Percentiles rank a stretch among this genome's conserved stretches.
These are phyloP conservation scores for Desmophyllum pertusum DNA, from an alignment of 92 coral and sea anemone genomes.

Conservation along the genomic window DNA sequence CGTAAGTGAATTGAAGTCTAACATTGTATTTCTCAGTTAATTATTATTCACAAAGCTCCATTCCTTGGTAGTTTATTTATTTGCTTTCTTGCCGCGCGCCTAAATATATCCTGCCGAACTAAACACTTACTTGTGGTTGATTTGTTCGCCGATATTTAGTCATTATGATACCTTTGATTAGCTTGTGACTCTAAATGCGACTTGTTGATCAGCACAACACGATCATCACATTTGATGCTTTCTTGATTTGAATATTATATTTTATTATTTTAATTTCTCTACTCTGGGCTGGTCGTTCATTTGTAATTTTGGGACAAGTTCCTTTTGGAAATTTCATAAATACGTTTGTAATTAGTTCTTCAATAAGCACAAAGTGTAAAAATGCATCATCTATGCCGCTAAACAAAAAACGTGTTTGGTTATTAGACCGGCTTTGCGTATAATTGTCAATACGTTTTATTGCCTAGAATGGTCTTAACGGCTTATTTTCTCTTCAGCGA, in stretches of 20 bases:
- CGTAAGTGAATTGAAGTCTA: conserved; percentile 2
- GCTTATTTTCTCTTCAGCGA: background rate
- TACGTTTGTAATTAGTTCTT: no score
- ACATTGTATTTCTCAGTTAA: background rate
- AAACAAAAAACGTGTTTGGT: background rate
- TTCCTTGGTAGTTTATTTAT: conserved; percentile 27
- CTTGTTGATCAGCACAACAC: background rate
- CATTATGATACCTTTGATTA: no score
- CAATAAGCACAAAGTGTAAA: no score
- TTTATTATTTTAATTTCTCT: background rate
- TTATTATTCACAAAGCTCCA: background rate
- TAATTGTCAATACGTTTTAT: no score
- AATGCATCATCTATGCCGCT: no score
- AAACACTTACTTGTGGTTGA: background rate
- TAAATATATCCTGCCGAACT: background rate
- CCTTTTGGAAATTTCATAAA: no score
- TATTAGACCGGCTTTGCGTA: background rate
- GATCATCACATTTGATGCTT: background rate
- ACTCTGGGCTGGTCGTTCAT: background rate
- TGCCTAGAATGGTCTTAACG: no score
- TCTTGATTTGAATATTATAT: background rate
- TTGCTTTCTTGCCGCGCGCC: background rate
- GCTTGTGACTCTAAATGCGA: no score
- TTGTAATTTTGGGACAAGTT: no score
- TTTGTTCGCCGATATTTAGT: no score